A percentile compares a stretch with the other conserved stretches of the same genome.
Conservation (phyloP, 2,113 vertebrate species). For the Prietella phreatophila region DNA sequence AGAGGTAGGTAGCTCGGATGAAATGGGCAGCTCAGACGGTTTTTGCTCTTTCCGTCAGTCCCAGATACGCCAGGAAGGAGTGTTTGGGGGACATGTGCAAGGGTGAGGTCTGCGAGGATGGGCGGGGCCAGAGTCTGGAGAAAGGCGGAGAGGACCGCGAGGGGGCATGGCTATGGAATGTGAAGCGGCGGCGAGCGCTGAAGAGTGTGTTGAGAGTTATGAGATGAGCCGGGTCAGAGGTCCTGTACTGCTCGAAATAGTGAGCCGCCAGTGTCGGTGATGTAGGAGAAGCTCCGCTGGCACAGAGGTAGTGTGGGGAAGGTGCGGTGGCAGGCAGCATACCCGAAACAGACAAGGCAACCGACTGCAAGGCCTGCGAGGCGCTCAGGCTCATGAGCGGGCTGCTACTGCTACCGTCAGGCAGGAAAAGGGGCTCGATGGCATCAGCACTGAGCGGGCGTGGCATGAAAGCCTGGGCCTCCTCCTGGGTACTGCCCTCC, state of each 20-base stretch:
- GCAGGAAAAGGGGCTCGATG: slow-evolving; percentile 61
- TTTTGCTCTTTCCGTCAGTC: slow-evolving; percentile 91
- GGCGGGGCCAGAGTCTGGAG: slow-evolving; percentile 41
- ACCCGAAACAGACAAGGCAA: slow-evolving; percentile 85
- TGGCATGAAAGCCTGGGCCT: slow-evolving; percentile 64
- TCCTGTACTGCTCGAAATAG: slow-evolving; percentile 86
- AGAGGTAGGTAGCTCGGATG: slow-evolving; percentile 32
- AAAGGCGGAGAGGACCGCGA: slow-evolving; percentile 57
- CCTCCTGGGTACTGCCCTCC: slow-evolving; percentile 75
- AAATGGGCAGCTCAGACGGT: slow-evolving; percentile 82
- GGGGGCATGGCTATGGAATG: slow-evolving; percentile 84
- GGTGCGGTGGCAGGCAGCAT: slow-evolving; percentile 59
- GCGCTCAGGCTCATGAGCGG: slow-evolving; percentile 90
- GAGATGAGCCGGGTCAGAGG: slow-evolving; percentile 90
- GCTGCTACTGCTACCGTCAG: slow-evolving; percentile 74
- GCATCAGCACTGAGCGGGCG: slow-evolving; percentile 56
- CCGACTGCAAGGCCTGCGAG: slow-evolving; percentile 95
- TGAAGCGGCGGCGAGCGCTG: slow-evolving; percentile 86
- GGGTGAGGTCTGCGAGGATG: slow-evolving; percentile 70
- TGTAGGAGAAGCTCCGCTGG: slow-evolving; percentile 68
- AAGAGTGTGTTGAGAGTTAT: slow-evolving; percentile 97
- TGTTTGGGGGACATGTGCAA: slow-evolving; percentile 88
- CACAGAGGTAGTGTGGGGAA: slow-evolving; percentile 71
- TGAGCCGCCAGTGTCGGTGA: slow-evolving; percentile 63
- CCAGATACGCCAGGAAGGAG: slow-evolving; percentile 98